Evolutionary conservation across 2,888 invertebrate genomes (phyloP).

Genomic region (Acrobasis suavella): DNA sequence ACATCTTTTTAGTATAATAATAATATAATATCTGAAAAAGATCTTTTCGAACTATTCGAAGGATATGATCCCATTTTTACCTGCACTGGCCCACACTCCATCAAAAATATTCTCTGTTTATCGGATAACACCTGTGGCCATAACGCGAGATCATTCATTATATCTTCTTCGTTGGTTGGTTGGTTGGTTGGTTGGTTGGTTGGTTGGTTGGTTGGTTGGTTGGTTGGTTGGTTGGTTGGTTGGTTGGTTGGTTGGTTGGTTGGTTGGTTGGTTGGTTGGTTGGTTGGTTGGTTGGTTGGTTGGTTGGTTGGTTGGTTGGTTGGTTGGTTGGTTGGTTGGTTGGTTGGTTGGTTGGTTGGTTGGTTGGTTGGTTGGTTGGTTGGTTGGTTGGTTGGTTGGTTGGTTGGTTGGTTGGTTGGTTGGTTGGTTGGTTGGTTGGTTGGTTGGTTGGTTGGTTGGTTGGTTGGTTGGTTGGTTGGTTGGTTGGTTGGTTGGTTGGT

Average conservation of each 20-base stretch:
- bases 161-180: too few species aligned
- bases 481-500: slow-evolving; percentile 22
- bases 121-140: neutral
- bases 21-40: too few species aligned
- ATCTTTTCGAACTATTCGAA: too few species aligned
- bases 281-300: slow-evolving; percentile 22
- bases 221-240: slow-evolving; percentile 22
- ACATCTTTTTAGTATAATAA: too few species aligned
- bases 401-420: slow-evolving; percentile 22
- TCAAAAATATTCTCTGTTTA: too few species aligned
- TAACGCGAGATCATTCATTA: too few species aligned
- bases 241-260: slow-evolving; percentile 22
- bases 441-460: slow-evolving; percentile 22
- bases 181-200: too few species aligned
- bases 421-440: slow-evolving; percentile 22
- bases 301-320: slow-evolving; percentile 21
- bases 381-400: slow-evolving; percentile 22
- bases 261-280: slow-evolving; percentile 22
- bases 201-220: slow-evolving; percentile 13
- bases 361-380: slow-evolving; percentile 22
- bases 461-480: slow-evolving; percentile 22
- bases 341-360: slow-evolving; percentile 22
- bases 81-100: too few species aligned
- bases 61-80: too few species aligned
- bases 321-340: slow-evolving; percentile 22